Conservation (phyloP, 64 coral and sea anemone genomes). For the Actinia tenebrosa region DNA sequence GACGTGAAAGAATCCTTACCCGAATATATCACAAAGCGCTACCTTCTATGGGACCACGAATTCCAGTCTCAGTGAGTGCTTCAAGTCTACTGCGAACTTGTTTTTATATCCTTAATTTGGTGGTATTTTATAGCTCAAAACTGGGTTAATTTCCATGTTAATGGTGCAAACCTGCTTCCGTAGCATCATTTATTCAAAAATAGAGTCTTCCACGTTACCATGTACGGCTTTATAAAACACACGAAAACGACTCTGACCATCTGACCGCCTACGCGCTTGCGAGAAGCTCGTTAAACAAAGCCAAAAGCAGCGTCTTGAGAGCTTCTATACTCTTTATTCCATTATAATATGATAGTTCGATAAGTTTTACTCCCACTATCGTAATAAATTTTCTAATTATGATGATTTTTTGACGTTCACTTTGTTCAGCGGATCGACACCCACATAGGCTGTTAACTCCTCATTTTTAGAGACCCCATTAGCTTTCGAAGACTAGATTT, state of each 20-base stretch:
- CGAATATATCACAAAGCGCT: not conserved
- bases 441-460: not conserved
- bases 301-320: not conserved
- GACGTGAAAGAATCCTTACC: not conserved
- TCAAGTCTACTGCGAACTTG: not conserved
- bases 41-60: not conserved
- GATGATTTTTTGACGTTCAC: not conserved
- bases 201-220: not conserved
- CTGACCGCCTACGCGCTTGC: slow-evolving; percentile 4
- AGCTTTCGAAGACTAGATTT: not conserved
- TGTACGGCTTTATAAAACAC: not conserved
- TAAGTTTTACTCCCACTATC: not conserved
- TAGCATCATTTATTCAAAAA: not conserved
- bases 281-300: not conserved
- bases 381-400: slow-evolving; percentile 1
- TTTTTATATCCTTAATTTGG: not conserved
- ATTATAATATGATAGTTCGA: not conserved
- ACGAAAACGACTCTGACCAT: not conserved
- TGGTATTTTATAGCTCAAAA: not conserved
- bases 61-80: not conserved
- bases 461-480: not conserved
- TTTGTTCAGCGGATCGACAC: not conserved
- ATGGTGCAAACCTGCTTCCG: not conserved
- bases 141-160: not conserved
- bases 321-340: not conserved